These are phyloP conservation scores for Bombus confusus DNA, from an alignment of 1,140 invertebrate genomes.

Conservation along the genomic window DNA sequence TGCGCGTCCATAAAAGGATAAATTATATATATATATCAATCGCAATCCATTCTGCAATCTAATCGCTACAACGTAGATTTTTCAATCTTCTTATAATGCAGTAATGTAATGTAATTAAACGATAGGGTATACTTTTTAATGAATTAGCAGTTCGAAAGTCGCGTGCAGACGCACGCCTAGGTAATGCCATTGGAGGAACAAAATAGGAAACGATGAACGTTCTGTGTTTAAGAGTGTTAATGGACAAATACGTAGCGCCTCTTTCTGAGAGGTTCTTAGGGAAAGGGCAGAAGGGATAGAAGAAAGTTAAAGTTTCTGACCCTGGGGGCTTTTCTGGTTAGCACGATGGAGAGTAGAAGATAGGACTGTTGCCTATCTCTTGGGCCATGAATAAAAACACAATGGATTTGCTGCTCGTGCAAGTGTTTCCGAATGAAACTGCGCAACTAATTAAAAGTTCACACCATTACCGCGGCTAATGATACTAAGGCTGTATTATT, in stretches of 20 bases:
- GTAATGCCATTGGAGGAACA: neutral
- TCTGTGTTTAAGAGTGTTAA: conserved; percentile 54
- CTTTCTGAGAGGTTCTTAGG: conserved; percentile 41
- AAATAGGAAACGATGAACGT: conserved; percentile 37
- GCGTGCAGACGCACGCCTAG: neutral
- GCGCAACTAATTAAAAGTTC: conserved; percentile 82
- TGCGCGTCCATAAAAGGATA: too few species aligned
- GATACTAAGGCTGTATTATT: conserved; percentile 82
- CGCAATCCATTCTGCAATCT: too few species aligned
- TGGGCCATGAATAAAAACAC: conserved; percentile 79
- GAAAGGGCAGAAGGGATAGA: conserved; percentile 22
- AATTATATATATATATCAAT: too few species aligned
- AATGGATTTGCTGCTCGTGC: conserved; percentile 74
- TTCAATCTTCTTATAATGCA: too few species aligned
- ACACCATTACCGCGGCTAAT: conserved; percentile 80
- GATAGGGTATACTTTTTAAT: too few species aligned
- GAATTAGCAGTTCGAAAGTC: too few species aligned
- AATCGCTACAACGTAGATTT: too few species aligned
- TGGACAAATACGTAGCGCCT: conserved; percentile 67
- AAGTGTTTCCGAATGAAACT: conserved; percentile 81
- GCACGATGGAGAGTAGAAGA: conserved; percentile 48
- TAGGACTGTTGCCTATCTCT: conserved; percentile 70
- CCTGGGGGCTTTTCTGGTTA: conserved; percentile 61
- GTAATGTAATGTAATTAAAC: too few species aligned
- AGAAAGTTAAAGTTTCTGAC: conserved; percentile 69